phyloP scores from a whole-genome alignment of 2,113 vertebrate genomes.

The Aythya baeri region DNA sequence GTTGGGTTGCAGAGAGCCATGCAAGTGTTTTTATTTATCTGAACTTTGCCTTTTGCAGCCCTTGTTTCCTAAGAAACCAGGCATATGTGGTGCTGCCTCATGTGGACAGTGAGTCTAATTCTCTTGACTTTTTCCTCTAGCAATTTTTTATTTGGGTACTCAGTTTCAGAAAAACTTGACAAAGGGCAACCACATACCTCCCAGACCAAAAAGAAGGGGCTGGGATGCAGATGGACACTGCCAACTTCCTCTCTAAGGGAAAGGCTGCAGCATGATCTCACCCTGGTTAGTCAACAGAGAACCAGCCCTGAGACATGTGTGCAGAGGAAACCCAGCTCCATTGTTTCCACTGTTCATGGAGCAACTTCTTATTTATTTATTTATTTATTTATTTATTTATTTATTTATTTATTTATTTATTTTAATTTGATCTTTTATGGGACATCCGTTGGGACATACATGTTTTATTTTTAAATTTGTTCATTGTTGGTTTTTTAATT shows the following conservation, averaged over 20 bases:
- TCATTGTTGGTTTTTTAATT: neutral
- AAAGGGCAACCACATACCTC: neutral
- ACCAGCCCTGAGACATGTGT: neutral
- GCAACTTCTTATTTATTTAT: neutral
- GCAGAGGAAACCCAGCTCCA: conserved; percentile 37
- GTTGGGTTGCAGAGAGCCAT: neutral
- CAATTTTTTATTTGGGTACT: neutral
- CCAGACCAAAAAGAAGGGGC: neutral
- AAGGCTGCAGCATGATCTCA: conserved; percentile 26
- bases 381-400: too few species aligned
- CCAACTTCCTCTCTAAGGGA: neutral
- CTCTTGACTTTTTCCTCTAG: neutral
- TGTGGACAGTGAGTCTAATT: neutral
- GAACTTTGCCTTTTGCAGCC: conserved; percentile 43
- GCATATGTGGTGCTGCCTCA: neutral
- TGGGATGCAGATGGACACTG: neutral
- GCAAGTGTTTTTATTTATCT: conserved; percentile 19
- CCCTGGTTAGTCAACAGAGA: neutral
- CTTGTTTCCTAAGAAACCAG: conserved; percentile 50
- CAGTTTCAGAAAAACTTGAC: neutral
- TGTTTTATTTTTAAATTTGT: neutral
- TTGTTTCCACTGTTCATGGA: conserved; percentile 44
- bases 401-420: neutral
- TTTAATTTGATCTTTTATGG: conserved; percentile 14
- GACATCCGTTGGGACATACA: neutral